A percentile compares a stretch with the other conserved stretches of the same genome.
Conservation (phyloP, 2,113 vertebrate genomes). For the Bombycilla garrulus region DNA sequence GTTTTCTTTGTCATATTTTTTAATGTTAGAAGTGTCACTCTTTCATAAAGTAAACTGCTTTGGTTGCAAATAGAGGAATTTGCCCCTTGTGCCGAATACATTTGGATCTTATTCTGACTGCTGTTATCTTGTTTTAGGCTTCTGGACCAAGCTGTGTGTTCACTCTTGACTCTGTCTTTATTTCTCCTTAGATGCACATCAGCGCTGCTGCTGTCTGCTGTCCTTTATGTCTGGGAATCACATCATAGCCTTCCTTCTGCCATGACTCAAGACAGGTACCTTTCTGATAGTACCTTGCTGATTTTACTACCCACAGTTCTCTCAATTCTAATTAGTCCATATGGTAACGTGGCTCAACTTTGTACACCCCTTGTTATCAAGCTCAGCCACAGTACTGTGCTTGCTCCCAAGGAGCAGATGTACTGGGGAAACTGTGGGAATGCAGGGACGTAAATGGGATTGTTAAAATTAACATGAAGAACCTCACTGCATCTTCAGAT, state of each 20-base stretch:
- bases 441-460: neutral
- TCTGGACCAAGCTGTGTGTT: neutral
- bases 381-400: neutral
- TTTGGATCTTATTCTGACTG: neutral
- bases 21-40: neutral
- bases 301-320: neutral
- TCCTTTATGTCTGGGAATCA: neutral
- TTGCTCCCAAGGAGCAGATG: neutral
- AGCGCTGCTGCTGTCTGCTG: neutral
- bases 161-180: neutral
- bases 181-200: neutral
- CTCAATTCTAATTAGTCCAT: neutral
- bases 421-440: neutral
- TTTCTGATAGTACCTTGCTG: neutral
- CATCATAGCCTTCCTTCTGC: neutral
- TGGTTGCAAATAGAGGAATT: neutral
- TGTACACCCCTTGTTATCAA: neutral
- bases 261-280: neutral
- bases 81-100: neutral
- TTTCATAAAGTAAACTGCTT: neutral
- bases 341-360: neutral
- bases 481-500: neutral
- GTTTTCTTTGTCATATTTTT: neutral
- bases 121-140: neutral
- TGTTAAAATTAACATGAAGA: neutral